Conservation (phyloP, 2,797 vertebrate species). For the Novumbra hubbsi region DNA sequence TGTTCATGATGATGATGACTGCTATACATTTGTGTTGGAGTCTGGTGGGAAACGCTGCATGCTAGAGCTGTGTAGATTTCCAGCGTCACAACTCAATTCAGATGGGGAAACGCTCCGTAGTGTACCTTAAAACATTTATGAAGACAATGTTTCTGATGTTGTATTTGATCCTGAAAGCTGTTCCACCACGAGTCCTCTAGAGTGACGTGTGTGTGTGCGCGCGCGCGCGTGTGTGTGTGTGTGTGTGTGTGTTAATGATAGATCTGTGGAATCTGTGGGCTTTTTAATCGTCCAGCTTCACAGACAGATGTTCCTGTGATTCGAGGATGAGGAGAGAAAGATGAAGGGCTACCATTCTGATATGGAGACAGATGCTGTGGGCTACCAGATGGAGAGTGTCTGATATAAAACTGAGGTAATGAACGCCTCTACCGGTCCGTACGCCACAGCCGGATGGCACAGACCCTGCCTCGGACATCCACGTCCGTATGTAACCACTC, state of each 20-base stretch:
- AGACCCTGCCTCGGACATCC: constrained; percentile 46
- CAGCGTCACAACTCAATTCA: neutral
- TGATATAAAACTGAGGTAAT: constrained; percentile 75
- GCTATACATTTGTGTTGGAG: no score
- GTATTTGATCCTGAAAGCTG: neutral
- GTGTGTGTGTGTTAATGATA: constrained; percentile 34
- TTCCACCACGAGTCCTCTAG: constrained; percentile 44
- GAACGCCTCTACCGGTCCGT: constrained; percentile 74
- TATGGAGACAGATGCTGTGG: constrained; percentile 72
- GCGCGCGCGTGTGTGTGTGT: neutral
- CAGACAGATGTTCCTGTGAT: constrained; percentile 70
- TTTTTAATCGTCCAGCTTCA: constrained; percentile 62
- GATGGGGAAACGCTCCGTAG: neutral
- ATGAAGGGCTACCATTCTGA: constrained; percentile 47
- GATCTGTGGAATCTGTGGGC: constrained; percentile 52
- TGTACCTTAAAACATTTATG: neutral
- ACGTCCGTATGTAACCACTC: neutral
- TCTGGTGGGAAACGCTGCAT: no score
- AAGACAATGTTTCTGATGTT: neutral
- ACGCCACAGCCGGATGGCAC: constrained; percentile 71
- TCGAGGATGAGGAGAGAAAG: constrained; percentile 53
- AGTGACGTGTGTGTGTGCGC: constrained; percentile 16
- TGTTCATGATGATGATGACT: no score
- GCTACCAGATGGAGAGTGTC: constrained; percentile 65
- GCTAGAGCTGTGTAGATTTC: neutral